Evolutionary conservation across 2,888 invertebrate species (phyloP).

Genomic region (Yponomeuta evonymella): DNA sequence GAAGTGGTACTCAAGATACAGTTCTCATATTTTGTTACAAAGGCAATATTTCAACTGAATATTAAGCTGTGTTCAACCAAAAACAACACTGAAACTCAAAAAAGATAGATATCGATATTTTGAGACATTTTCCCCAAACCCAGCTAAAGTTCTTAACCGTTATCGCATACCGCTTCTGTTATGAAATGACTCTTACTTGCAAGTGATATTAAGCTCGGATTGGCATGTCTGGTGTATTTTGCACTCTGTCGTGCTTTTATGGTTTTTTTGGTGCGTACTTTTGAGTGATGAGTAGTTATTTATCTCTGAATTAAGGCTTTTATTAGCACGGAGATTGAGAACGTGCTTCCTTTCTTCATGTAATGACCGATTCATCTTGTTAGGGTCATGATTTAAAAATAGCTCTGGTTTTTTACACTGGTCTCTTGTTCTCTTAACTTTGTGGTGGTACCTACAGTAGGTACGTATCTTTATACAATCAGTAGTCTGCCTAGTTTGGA

Average conservation of each 20-base stretch:
- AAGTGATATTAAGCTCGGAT: background rate
- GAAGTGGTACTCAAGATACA: too few relatives aligned
- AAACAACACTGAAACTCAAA: too few relatives aligned
- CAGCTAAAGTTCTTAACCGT: conserved; percentile 6
- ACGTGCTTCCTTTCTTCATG: background rate
- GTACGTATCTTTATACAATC: too few relatives aligned
- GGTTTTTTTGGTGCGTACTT: conserved; percentile 6
- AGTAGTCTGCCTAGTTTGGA: too few relatives aligned
- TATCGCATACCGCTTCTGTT: background rate
- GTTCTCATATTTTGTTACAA: too few relatives aligned
- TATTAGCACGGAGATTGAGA: background rate
- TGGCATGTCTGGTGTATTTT: background rate
- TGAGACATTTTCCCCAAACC: too few relatives aligned
- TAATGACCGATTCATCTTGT: background rate
- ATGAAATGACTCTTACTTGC: background rate
- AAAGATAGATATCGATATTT: too few relatives aligned
- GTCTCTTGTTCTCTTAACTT: too few relatives aligned
- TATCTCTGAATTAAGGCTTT: conserved; percentile 2
- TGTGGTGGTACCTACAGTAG: too few relatives aligned
- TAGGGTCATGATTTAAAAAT: background rate
- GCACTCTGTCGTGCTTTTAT: conserved; percentile 16
- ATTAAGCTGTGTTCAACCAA: too few relatives aligned
- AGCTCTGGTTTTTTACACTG: too few relatives aligned
- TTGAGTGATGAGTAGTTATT: conserved; percentile 16
- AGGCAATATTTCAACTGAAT: too few relatives aligned